Conservation (phyloP, 2,113 vertebrate genomes). For the Vireo altiloquus region DNA sequence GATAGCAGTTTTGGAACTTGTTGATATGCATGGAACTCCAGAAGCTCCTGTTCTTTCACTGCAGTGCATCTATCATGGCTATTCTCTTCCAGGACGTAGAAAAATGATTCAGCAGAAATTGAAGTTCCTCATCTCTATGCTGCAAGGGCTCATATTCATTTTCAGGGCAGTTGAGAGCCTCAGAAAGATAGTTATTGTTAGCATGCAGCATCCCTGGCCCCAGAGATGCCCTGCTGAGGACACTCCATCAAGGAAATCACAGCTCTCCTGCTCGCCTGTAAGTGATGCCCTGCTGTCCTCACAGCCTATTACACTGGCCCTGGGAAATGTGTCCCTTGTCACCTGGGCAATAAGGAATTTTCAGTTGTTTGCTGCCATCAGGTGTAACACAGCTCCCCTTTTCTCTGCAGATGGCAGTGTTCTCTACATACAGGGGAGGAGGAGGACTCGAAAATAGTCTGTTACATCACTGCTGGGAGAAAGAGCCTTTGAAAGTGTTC, state of each 20-base stretch:
- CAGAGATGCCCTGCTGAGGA: slow-evolving; percentile 46
- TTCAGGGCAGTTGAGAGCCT: slow-evolving; percentile 65
- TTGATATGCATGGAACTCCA: slow-evolving; percentile 60
- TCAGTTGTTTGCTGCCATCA: background rate
- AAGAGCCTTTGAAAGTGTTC: background rate
- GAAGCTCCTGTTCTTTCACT: slow-evolving; percentile 32
- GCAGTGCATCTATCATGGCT: slow-evolving; percentile 59
- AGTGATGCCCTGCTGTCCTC: slow-evolving; percentile 62
- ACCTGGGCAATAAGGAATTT: slow-evolving; percentile 13
- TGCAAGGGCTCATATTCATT: slow-evolving; percentile 70
- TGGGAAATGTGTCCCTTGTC: slow-evolving; percentile 48
- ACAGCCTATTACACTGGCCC: slow-evolving; percentile 49
- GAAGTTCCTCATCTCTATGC: slow-evolving; percentile 73
- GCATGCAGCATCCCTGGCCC: slow-evolving; percentile 47
- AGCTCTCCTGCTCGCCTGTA: slow-evolving; percentile 43
- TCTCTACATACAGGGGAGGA: background rate
- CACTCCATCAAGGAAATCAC: slow-evolving; percentile 72
- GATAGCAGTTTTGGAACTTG: slow-evolving; percentile 8
- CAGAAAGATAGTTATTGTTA: slow-evolving; percentile 70
- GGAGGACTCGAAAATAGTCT: background rate
- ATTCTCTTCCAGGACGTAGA: slow-evolving; percentile 65
- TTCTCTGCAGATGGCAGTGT: slow-evolving; percentile 22
- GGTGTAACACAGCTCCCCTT: background rate
- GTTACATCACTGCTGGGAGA: background rate
- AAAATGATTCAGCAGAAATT: slow-evolving; percentile 75